Evolutionary conservation across 53 echinoderm and acorn worm genomes (phyloP).

Genomic region (Antedon mediterranea): DNA sequence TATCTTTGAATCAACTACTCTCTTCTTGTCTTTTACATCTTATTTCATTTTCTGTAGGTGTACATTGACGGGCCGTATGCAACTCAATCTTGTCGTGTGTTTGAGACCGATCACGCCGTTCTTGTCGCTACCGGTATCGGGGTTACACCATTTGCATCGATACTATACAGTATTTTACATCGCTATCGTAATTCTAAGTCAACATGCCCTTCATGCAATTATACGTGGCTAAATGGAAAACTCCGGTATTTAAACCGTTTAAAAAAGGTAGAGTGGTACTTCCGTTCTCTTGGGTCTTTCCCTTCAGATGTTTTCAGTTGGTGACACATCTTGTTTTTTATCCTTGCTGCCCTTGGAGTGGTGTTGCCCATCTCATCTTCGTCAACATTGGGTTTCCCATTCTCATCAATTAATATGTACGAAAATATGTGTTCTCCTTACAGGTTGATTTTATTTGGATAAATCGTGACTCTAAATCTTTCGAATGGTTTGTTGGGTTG

Average conservation of each 20-base stretch:
- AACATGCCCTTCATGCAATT: slow-evolving; percentile 23
- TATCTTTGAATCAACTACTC: too few species aligned
- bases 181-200: slow-evolving; percentile 11
- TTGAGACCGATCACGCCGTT: slow-evolving; percentile 36
- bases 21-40: too few species aligned
- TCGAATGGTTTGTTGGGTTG: slow-evolving; percentile 33
- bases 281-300: too few species aligned
- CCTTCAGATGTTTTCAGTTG: too few species aligned
- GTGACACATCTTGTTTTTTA: too few species aligned
- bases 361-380: too few species aligned
- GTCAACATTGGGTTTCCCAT: too few species aligned
- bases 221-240: slow-evolving; percentile 18
- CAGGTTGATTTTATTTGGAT: slow-evolving; percentile 40
- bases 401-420: too few species aligned
- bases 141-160: slow-evolving; percentile 29
- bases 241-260: slow-evolving; percentile 11
- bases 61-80: slow-evolving; percentile 38
- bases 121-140: slow-evolving; percentile 37
- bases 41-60: slow-evolving; percentile 10
- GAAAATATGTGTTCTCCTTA: background rate
- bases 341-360: too few species aligned
- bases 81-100: slow-evolving; percentile 23
- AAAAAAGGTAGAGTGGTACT: slow-evolving; percentile 18
- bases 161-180: slow-evolving; percentile 35
- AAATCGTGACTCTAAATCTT: slow-evolving; percentile 24